Evolutionary conservation across 1,140 invertebrate species (phyloP).

Genomic region (Pogonognathellus flavescens): DNA sequence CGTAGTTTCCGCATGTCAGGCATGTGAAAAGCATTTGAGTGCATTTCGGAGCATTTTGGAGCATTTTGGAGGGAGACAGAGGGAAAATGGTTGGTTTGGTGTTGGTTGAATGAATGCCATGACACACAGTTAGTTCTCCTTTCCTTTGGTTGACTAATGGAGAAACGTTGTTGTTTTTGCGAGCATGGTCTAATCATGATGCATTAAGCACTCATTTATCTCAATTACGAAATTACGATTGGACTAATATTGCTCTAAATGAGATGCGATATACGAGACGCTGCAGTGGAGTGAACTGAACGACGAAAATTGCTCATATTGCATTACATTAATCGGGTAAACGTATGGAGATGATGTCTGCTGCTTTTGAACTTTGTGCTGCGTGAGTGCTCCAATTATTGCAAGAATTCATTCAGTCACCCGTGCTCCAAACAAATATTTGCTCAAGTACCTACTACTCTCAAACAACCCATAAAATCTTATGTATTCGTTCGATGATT

Average conservation of each 20-base stretch:
- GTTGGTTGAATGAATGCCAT: not conserved
- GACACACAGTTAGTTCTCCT: not conserved
- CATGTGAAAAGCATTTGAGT: not conserved
- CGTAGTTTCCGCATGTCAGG: slow-evolving; percentile 14
- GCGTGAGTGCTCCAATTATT: not conserved
- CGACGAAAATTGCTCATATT: slow-evolving; percentile 30
- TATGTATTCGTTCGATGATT: too few relatives aligned
- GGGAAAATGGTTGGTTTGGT: not conserved
- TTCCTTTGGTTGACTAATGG: slow-evolving; percentile 32
- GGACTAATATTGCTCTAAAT: slow-evolving; percentile 46
- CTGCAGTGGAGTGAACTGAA: slow-evolving; percentile 41
- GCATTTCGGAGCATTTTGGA: not conserved
- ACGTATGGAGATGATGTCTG: not conserved
- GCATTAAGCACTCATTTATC: slow-evolving; percentile 52
- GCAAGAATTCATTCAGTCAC: not conserved
- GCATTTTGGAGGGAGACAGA: not conserved
- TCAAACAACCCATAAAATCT: too few relatives aligned
- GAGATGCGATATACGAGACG: slow-evolving; percentile 43
- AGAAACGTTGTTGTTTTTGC: slow-evolving; percentile 44
- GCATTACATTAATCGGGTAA: not conserved
- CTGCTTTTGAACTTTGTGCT: not conserved
- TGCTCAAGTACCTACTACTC: not conserved
- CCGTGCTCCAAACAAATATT: not conserved
- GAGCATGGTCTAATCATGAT: slow-evolving; percentile 35
- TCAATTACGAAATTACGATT: slow-evolving; percentile 52